phyloP scores from a whole-genome alignment of 2,113 vertebrate species.

The Tricholaema leucomelas region DNA sequence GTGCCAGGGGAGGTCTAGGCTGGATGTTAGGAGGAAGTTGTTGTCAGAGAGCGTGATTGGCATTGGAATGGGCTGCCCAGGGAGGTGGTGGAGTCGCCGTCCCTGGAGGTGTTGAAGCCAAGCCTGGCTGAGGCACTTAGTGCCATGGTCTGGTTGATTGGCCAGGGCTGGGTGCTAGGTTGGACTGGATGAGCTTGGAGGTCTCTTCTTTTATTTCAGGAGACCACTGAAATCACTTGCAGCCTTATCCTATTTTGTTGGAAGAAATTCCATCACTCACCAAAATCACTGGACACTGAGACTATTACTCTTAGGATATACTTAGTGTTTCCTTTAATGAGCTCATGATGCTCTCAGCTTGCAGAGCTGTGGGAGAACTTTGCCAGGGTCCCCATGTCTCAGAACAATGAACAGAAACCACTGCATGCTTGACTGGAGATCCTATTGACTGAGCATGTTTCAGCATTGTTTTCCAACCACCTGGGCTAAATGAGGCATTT shows the following conservation, averaged over 20 bases:
- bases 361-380: background rate
- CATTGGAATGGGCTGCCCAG: no score
- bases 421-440: slow-evolving; percentile 33
- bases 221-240: background rate
- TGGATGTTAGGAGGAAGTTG: no score
- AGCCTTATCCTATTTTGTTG: background rate
- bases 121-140: no score
- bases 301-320: background rate
- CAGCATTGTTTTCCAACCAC: slow-evolving; percentile 55
- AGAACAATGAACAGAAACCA: slow-evolving; percentile 43
- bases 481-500: slow-evolving; percentile 57
- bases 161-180: no score
- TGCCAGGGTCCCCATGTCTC: background rate
- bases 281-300: background rate
- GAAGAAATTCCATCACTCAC: background rate
- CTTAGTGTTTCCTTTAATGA: background rate
- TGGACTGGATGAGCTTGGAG: no score
- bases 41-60: no score
- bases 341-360: background rate
- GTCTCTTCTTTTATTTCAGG: no score
- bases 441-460: background rate
- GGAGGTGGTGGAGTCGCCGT: no score
- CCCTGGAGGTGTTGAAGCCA: no score
- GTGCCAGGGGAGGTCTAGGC: no score
- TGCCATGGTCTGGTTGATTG: no score